Percentiles rank a stretch among this genome's conserved stretches.
phyloP scores from a whole-genome alignment of 1,140 invertebrate species.

The Drosophila yakuba region DNA sequence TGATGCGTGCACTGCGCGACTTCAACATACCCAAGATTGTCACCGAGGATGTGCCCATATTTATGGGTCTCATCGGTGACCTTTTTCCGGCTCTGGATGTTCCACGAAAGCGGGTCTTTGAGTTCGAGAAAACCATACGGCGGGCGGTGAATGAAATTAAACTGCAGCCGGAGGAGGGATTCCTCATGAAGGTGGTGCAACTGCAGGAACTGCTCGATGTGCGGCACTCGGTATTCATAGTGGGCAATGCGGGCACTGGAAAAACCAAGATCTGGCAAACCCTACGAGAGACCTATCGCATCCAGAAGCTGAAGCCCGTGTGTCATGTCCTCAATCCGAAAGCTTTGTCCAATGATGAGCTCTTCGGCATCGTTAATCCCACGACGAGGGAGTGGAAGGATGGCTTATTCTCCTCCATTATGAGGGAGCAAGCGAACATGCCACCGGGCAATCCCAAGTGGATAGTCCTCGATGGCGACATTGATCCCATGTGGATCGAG shows the following conservation, averaged over 20 bases:
- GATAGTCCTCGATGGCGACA: constrained; percentile 98
- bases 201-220: constrained; percentile 94
- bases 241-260: constrained; percentile 93
- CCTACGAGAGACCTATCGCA: constrained; percentile 90
- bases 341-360: constrained; percentile 97
- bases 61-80: constrained; percentile 94
- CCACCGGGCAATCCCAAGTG: constrained; percentile 91
- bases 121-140: constrained; percentile 91
- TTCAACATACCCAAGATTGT: constrained; percentile 95
- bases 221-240: constrained; percentile 94
- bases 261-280: constrained; percentile 96
- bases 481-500: constrained; percentile 99
- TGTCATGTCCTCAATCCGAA: constrained; percentile 97
- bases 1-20: constrained; percentile 92
- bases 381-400: constrained; percentile 98
- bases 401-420: constrained; percentile 95
- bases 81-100: constrained; percentile 93
- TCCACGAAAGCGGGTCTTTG: constrained; percentile 90
- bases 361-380: constrained; percentile 98
- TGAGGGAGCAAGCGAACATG: constrained; percentile 96
- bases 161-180: constrained; percentile 94
- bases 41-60: constrained; percentile 92
- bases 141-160: constrained; percentile 91
- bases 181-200: constrained; percentile 93
- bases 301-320: constrained; percentile 91